Conservation (phyloP, 2,888 invertebrate genomes). For the Drosophila paramelanica region DNA sequence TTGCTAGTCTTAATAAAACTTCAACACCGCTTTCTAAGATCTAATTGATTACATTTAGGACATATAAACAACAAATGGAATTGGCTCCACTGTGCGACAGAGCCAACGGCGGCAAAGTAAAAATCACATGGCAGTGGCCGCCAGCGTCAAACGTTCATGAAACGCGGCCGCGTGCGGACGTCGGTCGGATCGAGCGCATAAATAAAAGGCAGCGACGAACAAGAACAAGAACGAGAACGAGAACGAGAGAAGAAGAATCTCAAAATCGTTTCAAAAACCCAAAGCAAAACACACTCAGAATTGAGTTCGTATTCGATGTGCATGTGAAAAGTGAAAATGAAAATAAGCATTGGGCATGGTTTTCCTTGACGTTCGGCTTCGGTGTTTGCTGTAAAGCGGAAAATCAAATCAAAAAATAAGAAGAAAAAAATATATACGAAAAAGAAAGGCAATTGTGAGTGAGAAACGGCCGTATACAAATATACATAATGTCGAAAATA, state of each 20-base stretch:
- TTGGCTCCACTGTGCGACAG: conserved; percentile 45
- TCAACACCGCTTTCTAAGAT: not conserved
- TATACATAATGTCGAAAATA: conserved; percentile 75
- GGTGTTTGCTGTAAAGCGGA: conserved; percentile 63
- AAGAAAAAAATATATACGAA: conserved; percentile 32
- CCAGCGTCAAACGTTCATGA: conserved; percentile 79
- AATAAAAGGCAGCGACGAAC: conserved; percentile 12
- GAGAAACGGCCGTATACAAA: conserved; percentile 49
- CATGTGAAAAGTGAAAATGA: conserved; percentile 72
- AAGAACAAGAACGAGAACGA: conserved; percentile 1
- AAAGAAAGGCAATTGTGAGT: conserved; percentile 76
- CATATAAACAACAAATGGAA: not conserved
- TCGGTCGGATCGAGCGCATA: conserved; percentile 40
- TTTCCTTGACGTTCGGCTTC: conserved; percentile 68
- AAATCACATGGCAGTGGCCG: conserved; percentile 71
- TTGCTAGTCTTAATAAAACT: too few species aligned
- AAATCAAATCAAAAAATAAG: conserved; percentile 50
- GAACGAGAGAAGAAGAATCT: conserved; percentile 28
- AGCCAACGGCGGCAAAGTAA: conserved; percentile 62
- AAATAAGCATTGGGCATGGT: conserved; percentile 74
- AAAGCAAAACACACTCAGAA: conserved; percentile 34
- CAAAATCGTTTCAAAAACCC: conserved; percentile 42
- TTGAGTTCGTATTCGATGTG: conserved; percentile 44
- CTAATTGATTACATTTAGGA: not conserved
- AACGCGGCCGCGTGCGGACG: conserved; percentile 81